Base-by-base conservation (phyloP, 2,797 vertebrate species). In the Spinus olivaceus region DNA sequence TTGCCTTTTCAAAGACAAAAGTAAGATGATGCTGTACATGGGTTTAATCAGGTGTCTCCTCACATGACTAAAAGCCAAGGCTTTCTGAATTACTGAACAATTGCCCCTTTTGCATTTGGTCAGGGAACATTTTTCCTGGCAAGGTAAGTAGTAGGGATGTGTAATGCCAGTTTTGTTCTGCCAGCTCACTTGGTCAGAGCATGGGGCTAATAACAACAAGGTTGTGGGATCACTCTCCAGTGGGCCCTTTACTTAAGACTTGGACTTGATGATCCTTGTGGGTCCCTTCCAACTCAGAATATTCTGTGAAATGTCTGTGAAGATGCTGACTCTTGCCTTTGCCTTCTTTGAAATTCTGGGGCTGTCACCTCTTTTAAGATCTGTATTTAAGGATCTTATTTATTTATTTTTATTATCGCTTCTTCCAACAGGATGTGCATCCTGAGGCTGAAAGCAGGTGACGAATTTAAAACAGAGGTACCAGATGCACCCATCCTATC, bases 1-100 rank as follows among this genome's bases (percentile, higher is more conserved):
- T 66, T 85, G 54, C 19, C 42, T 94, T 96, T 87, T n/a, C 72
- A 76, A 82, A 95, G 71, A 86, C 77, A 80, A 65, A 79, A 65
- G 47, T 46, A 79, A 86, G 22, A 70, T 1, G 5, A 60, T 71
- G 59, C 23, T 46, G 47, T 33, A 33, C 42, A 51, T 8, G 37
- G 19, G 20, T 91, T 91, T 78, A 65, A 91, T 56, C 51, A 77
- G 61, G 35, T 64, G 15, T 74, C 57, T 90, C 13, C 33, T 73
- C 51, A 86, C 76, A 82, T 14, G 19, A 51, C 78, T 37, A 73
- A 95, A 94, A 80, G 61, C 22, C 72, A 77, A 53, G 32, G 27
- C 41, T 65, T 93, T 92, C 51, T 81, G 84, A 95, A 94, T 69
- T 73, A 72, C 47, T 69, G 37, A 76, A 83, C n/a, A 61, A 60